Evolutionary conservation across 1,140 invertebrate species (phyloP).

Genomic region (Dufourea novaeangliae): DNA sequence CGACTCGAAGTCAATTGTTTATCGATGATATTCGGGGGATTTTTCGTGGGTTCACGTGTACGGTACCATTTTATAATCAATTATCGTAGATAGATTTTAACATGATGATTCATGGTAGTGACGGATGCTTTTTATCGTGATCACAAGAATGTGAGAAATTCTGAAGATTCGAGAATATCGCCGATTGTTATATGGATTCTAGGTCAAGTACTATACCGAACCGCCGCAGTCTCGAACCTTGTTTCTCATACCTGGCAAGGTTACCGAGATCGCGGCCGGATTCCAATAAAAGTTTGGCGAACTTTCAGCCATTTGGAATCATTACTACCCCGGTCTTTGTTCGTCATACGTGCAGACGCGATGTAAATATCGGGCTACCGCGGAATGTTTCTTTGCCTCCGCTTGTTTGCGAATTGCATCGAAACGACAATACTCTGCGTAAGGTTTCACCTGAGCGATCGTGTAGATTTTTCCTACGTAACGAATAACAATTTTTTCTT

Average conservation of each 20-base stretch:
- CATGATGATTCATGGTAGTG: not conserved
- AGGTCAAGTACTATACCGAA: conserved; percentile 60
- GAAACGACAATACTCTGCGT: too few species aligned
- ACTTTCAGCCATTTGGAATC: conserved; percentile 49
- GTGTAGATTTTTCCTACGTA: too few species aligned
- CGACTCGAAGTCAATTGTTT: too few species aligned
- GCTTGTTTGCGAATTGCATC: not conserved
- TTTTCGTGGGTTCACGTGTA: too few species aligned
- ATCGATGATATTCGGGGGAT: too few species aligned
- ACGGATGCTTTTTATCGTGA: not conserved
- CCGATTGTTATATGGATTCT: conserved; percentile 51
- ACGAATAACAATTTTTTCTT: too few species aligned
- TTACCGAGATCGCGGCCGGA: conserved; percentile 62
- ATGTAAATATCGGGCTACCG: conserved; percentile 10
- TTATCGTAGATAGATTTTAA: too few species aligned
- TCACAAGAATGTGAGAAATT: not conserved
- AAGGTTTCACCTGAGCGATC: too few species aligned
- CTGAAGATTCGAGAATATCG: conserved; percentile 15
- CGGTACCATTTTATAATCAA: too few species aligned
- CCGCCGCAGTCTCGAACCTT: conserved; percentile 57
- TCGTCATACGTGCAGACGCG: not conserved
- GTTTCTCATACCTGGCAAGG: conserved; percentile 66
- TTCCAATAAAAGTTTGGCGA: conserved; percentile 69
- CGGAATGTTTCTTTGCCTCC: too few species aligned
- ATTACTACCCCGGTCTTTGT: conserved; percentile 40